Evolutionary conservation across 2,888 invertebrate species (phyloP).

Genomic region (Drosophila eohydei): DNA sequence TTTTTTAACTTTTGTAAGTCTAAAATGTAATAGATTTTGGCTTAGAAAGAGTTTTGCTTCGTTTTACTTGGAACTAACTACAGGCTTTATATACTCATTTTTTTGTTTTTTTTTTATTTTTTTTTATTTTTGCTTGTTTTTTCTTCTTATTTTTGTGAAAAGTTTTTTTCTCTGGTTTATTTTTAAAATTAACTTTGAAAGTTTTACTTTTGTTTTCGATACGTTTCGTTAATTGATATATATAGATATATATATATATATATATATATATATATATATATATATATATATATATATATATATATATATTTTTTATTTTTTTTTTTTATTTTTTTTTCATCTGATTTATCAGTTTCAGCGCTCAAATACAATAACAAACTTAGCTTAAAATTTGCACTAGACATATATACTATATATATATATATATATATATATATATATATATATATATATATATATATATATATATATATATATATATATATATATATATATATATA

Average conservation of each 20-base stretch:
- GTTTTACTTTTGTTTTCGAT: conserved; percentile 55
- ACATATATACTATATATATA: conserved; percentile 35
- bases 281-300: conserved; percentile 37
- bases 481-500: conserved; percentile 36
- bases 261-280: no score
- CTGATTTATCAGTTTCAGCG: conserved; percentile 28
- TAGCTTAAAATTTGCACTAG: conserved; percentile 69
- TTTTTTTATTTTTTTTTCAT: no score
- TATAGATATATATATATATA: conserved; percentile 14
- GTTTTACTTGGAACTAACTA: conserved; percentile 78
- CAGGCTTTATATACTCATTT: conserved; percentile 55
- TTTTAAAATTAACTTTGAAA: conserved; percentile 68
- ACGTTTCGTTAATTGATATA: conserved; percentile 73
- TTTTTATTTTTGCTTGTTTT: conserved; percentile 19
- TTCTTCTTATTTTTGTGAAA: conserved; percentile 35
- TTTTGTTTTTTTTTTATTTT: conserved; percentile 20
- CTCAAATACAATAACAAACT: conserved; percentile 39
- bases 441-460: conserved; percentile 44
- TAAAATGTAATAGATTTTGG: conserved; percentile 77
- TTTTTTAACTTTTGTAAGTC: conserved; percentile 41
- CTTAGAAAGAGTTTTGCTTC: conserved; percentile 67
- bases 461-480: conserved; percentile 26
- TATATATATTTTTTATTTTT: not conserved
- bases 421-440: conserved; percentile 21
- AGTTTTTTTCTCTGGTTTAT: conserved; percentile 37